A percentile compares a stretch with the other conserved stretches of the same genome.
These are phyloP conservation scores for Marronus borbonicus DNA, from an alignment of 2,888 invertebrate genomes.

Conservation along the genomic window DNA sequence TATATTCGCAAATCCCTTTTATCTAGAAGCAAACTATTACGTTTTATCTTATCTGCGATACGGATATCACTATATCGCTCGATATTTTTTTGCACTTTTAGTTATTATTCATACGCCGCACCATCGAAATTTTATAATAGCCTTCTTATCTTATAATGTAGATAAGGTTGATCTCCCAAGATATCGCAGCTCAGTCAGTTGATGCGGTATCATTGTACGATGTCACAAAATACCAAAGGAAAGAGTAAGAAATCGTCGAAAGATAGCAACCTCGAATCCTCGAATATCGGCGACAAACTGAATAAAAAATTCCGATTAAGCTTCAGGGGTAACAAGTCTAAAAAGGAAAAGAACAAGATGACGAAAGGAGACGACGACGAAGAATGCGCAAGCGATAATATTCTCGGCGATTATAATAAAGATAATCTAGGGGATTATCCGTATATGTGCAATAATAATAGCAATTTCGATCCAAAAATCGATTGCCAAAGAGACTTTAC, in stretches of 20 bases:
- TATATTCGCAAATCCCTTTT: slow-evolving; percentile 2
- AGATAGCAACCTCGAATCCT: slow-evolving; percentile 45
- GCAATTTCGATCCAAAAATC: slow-evolving; percentile 41
- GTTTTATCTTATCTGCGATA: slow-evolving; percentile 25
- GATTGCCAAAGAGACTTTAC: slow-evolving; percentile 43
- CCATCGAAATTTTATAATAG: slow-evolving; percentile 4
- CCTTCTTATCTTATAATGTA: slow-evolving; percentile 29
- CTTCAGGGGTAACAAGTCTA: slow-evolving; percentile 48
- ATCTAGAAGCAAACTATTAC: slow-evolving; percentile 29
- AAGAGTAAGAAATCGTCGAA: slow-evolving; percentile 42
- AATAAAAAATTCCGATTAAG: slow-evolving; percentile 49
- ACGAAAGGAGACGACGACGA: slow-evolving; percentile 46
- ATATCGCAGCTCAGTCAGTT: slow-evolving; percentile 29
- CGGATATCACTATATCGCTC: background rate
- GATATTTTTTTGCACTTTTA: slow-evolving; percentile 30
- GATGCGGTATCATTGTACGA: slow-evolving; percentile 39
- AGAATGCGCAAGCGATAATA: slow-evolving; percentile 44
- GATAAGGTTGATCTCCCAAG: slow-evolving; percentile 34
- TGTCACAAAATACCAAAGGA: slow-evolving; percentile 47
- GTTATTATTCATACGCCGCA: background rate
- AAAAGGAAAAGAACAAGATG: slow-evolving; percentile 48
- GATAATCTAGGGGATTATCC: slow-evolving; percentile 34
- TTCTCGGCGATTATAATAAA: slow-evolving; percentile 23
- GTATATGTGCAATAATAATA: slow-evolving; percentile 36
- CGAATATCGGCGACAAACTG: slow-evolving; percentile 45